Base-by-base conservation (phyloP, 1,140 invertebrate species). In the Galendromus occidentalis region DNA sequence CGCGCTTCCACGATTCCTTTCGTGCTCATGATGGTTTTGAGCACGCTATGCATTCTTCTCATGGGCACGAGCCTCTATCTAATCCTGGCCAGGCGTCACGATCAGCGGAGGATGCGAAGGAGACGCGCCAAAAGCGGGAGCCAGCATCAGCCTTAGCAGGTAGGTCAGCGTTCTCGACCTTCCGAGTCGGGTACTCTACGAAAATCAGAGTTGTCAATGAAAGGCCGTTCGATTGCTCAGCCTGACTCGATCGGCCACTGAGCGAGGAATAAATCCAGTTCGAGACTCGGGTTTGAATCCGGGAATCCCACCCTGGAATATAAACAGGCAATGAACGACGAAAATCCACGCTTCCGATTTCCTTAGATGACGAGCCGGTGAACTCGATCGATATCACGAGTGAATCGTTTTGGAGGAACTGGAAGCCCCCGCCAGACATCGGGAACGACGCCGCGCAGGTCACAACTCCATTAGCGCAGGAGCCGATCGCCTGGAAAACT, bases 21-120 rank as follows among this genome's bases (percentile, higher is more conserved):
- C 51, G 14, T 59, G 25, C 51, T 59, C 25, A 59, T 59, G 51
- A 59, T 59, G 51, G 51, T 25, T 17, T 25, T 59, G 33, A 59
- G 14, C 14, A 59, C 51, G 33, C 12, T 59, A 33, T 59, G 51
- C 22, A 59, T 59, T 33, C 51, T 59, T 14, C 51, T 59, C 14
- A 17, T 59, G 22, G 25, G 51, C 22, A 59, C 51, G 20, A 22
- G n/a, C 12, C 25, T 59, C 25, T 25, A 29, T 4, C 51, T 25
- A 22, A 17, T 17, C 12, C 51, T 59, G 17, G 51, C 22, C 12
- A 25, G 22, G 17, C 51, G 22, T 17, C 51, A 25, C 25, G 14
- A 25, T 17, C 14, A 59, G 25, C 51, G 22, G 25, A 25, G 33
- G 22, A 59, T 17, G 12, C 51, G 51, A 2, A 59, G 28, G 45